Evolutionary conservation across 1,140 invertebrate species (phyloP), one percentile per base, ranked within the genome.

Genomic region (Lucilia cuprina): DNA sequence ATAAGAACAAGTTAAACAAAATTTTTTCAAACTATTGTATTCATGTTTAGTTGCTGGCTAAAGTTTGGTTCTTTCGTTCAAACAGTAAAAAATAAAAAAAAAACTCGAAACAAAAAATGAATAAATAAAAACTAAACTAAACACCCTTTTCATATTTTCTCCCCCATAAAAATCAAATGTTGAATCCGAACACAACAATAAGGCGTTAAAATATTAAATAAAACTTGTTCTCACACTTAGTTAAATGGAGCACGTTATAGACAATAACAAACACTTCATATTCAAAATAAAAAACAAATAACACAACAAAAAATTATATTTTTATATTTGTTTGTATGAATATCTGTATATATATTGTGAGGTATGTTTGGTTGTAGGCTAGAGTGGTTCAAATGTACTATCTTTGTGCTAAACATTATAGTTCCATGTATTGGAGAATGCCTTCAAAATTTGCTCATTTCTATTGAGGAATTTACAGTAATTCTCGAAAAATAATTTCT

Each of bases 171-270:
- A 21, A 70, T 70, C n/a, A 70, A 70, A 70, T 25, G 10, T 70
- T n/a, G 65, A 19, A 19, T 41, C 41, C 41, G 41, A 41, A 41
- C 41, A 41, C 41, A 41, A 70, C 65, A 70, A 70, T 70, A 70
- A 70, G 65, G 65, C 65, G 65, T 70, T 70, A 70, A 70, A 70
- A 70, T 70, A 70, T 70, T 70, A 70, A 70, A 70, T 70, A 70
- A 70, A 70, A 70, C 65, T 70, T 70, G 65, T 70, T 70, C 65
- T 70, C 65, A 70, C 65, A 70, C 65, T 70, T 70, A 21, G 65
- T 70, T 70, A 70, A 70, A 70, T 70, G 65, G 65, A 70, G 65
- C 65, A 70, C 65, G 65, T 19, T 70, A 70, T 70, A 70, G 65
- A 70, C 65, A 70, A 70, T 70, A 70, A 70, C 65, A 70, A 70